These are phyloP conservation scores for Petroica traversi DNA, from an alignment of 2,113 vertebrate genomes.

Conservation along the genomic window DNA sequence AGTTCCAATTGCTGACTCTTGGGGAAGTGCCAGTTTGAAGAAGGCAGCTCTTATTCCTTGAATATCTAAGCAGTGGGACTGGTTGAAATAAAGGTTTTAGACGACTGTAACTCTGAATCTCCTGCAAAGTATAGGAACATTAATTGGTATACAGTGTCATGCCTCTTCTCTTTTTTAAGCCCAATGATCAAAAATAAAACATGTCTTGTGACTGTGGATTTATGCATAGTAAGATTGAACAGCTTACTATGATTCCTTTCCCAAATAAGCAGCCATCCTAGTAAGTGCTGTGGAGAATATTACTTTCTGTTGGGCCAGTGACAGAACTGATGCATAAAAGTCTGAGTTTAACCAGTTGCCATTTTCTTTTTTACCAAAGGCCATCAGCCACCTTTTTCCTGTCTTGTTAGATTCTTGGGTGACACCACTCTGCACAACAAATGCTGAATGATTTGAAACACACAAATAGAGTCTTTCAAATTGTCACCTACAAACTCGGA, in stretches of 20 bases:
- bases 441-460: not conserved
- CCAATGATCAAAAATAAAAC: not conserved
- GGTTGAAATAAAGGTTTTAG: not conserved
- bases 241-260: not conserved
- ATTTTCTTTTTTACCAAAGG: not conserved
- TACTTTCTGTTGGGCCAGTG: not conserved
- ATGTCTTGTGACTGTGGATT: not conserved
- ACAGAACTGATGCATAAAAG: not conserved
- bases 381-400: not conserved
- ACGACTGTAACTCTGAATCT: not conserved
- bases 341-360: not conserved
- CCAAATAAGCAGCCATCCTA: accelerated
- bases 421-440: not conserved
- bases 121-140: not conserved
- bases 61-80: not conserved
- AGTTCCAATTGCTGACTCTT: not conserved
- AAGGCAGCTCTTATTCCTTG: not conserved
- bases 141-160: not conserved
- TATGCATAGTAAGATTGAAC: not conserved
- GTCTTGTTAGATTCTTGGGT: not conserved
- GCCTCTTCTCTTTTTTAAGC: not conserved
- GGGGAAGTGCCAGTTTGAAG: not conserved
- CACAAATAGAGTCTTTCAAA: not conserved
- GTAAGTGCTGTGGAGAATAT: not conserved
- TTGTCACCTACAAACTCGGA: not conserved